Percentiles rank a stretch among this genome's conserved stretches.
These are phyloP conservation scores for Lepidonotus clava DNA, from an alignment of 2,888 invertebrate genomes.

Conservation along the genomic window DNA sequence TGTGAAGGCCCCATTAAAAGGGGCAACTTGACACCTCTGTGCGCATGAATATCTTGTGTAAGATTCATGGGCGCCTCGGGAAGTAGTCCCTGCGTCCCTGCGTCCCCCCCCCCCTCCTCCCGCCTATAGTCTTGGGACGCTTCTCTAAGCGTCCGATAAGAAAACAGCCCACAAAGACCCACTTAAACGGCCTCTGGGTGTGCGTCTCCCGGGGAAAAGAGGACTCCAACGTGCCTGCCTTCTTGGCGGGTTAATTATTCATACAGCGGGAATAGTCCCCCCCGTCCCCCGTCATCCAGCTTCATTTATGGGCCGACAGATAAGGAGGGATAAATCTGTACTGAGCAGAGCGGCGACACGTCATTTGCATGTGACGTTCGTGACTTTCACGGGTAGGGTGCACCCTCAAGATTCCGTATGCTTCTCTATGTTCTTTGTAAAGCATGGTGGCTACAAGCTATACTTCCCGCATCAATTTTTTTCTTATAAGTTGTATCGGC, in stretches of 20 bases:
- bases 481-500: no score
- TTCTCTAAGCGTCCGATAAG: neutral
- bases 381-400: no score
- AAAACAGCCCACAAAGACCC: neutral
- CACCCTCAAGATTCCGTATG: no score
- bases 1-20: conserved; percentile 8
- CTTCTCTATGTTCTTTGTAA: no score
- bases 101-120: neutral
- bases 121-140: conserved; percentile 18
- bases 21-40: conserved; percentile 9
- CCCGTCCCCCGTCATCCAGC: neutral
- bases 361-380: no score
- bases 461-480: no score
- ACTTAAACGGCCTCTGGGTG: neutral
- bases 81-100: neutral
- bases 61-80: neutral
- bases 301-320: neutral
- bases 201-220: neutral
- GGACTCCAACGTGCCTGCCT: conserved; percentile 4
- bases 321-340: neutral
- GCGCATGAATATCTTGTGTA: conserved; percentile 37
- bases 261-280: neutral
- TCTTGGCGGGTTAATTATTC: neutral
- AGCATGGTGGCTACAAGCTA: no score
- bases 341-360: no score